A percentile compares a stretch with the other conserved stretches of the same genome.
Evolutionary conservation across 2,888 invertebrate genomes (phyloP).

Genomic region (Parasteatoda lunata): DNA sequence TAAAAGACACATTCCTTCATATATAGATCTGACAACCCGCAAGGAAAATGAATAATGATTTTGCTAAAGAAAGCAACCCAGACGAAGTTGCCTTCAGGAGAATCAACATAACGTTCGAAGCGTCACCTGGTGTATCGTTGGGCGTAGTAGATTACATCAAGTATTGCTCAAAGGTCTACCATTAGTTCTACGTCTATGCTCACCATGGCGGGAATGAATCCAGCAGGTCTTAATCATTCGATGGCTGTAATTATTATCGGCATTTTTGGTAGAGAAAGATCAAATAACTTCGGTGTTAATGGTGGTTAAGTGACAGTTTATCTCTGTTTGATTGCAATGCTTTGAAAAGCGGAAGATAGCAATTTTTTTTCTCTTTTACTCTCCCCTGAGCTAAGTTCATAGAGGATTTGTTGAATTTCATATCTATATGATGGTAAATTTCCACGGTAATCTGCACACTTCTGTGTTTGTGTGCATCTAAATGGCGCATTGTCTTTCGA

Average conservation of each 20-base stretch:
- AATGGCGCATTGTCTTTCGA: neutral
- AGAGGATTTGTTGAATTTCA: neutral
- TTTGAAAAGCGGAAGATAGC: neutral
- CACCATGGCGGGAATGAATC: constrained; percentile 15
- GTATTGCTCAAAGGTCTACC: constrained; percentile 10
- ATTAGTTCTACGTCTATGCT: constrained; percentile 19
- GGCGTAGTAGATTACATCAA: neutral
- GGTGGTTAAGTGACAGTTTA: constrained; percentile 37
- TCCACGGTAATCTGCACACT: neutral
- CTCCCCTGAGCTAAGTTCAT: neutral
- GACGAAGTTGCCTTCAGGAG: neutral
- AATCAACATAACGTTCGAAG: neutral
- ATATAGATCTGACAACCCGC: neutral
- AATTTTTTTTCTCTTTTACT: neutral
- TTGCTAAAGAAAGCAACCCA: neutral
- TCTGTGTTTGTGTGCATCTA: neutral
- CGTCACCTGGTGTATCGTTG: neutral
- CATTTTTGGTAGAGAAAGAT: constrained; percentile 9
- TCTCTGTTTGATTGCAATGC: constrained; percentile 26
- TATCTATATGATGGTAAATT: neutral
- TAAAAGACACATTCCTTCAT: neutral
- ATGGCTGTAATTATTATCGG: constrained; percentile 25
- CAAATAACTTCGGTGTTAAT: constrained; percentile 34
- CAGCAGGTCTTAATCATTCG: constrained; percentile 33
- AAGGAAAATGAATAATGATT: neutral